Conservation (phyloP, 2,113 vertebrate species). For the Antennarius striatus region DNA sequence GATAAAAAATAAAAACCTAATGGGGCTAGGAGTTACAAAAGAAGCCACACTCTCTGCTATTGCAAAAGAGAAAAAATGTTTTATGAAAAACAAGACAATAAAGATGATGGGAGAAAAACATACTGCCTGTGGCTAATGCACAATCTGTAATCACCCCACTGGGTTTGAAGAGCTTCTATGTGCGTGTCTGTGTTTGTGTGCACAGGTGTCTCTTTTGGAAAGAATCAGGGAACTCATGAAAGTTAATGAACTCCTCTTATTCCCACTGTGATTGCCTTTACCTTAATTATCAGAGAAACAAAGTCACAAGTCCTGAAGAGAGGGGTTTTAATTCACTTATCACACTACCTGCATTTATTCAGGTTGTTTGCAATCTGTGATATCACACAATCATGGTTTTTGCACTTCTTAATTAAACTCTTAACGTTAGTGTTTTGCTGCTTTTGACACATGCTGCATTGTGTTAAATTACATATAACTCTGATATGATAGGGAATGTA, state of each 20-base stretch:
- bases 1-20: background rate
- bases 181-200: background rate
- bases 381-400: too few species aligned
- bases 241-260: conserved; percentile 13
- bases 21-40: background rate
- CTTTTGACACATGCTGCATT: too few species aligned
- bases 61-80: background rate
- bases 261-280: conserved; percentile 14
- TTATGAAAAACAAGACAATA: conserved; percentile 7
- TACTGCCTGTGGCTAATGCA: background rate
- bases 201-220: background rate
- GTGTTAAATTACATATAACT: too few species aligned
- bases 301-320: conserved; percentile 10
- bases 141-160: background rate
- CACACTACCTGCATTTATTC: background rate
- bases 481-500: too few species aligned
- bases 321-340: conserved; percentile 15
- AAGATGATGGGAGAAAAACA: conserved; percentile 5
- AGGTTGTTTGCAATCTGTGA: background rate
- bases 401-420: too few species aligned
- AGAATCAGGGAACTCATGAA: conserved; percentile 2
- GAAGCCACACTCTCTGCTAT: background rate
- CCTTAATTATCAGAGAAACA: conserved; percentile 29
- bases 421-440: too few species aligned
- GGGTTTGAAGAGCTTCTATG: conserved; percentile 6